Evolutionary conservation across 1,140 invertebrate species (phyloP), one percentile per base, ranked within the genome.

Genomic region (Hyposmocoma kahamanoa): DNA sequence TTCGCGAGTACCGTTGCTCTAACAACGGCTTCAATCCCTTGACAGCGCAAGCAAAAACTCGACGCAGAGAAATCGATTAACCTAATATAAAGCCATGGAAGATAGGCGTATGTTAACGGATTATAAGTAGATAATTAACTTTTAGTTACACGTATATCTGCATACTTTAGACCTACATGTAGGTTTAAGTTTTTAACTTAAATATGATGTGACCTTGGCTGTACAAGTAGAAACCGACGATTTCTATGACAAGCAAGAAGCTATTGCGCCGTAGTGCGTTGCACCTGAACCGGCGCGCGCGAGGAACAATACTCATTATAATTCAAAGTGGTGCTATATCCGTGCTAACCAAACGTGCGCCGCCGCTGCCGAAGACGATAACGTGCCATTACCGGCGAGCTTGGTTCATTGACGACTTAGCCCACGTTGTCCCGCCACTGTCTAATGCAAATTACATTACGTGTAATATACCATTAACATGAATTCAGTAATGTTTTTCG

Each of bases 201-300:
- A n/a, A n/a, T n/a, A n/a, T 38, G 39, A 28, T 48, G 34, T 56
- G 70, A 77, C 77, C 72, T 81, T 84, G 77, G 8, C 13, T 20
- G 28, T 19, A 42, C 54, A 55, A 66, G 42, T 70, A 58, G 71
- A 68, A 74, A 72, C 62, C 60, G 50, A 52, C 67, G 76, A 77
- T 84, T 84, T 84, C 78, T 84, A 82, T 79, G 72, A 79, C 78
- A 74, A n/a, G n/a, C n/a, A n/a, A 78, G 67, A 62, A 70, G 67
- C 66, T 66, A 73, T 72, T 73, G 72, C 76, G 69, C 52, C 63
- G 71, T 60, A 76, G 81, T 82, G 77, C 81, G 75, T 78, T 84
- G 81, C 81, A 81, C 81, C 66, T 78, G 53, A 64, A 58, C 57
- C 65, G 59, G 57, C 64, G 67, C 59, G 36, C 51, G 62, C 66